Conservation (phyloP, 2,888 invertebrate genomes). For the Bombylius discolor region DNA sequence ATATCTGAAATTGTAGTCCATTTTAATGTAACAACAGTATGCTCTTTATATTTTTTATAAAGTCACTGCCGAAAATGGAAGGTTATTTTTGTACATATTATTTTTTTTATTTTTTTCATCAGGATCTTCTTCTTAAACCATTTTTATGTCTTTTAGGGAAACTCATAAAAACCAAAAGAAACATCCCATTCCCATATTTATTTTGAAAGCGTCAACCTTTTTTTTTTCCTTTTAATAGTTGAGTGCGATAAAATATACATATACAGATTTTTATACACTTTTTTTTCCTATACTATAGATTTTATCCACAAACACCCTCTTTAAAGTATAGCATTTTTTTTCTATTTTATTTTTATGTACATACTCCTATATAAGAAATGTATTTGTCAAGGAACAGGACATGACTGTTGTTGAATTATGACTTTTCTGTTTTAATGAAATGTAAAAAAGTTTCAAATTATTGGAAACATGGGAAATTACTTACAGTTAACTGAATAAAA, state of each 20-base stretch:
- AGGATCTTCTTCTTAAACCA: neutral
- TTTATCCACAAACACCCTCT: neutral
- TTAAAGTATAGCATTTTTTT: neutral
- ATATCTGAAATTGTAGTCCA: no score
- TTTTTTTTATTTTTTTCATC: no score
- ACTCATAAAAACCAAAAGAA: conserved; percentile 3
- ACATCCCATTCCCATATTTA: neutral
- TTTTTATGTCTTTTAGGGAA: conserved; percentile 4
- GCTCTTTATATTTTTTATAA: neutral
- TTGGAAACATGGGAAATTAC: conserved; percentile 6
- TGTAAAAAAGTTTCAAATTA: conserved; percentile 1
- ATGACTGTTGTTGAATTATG: neutral
- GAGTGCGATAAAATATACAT: no score
- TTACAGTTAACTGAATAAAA: neutral
- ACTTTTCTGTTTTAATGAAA: conserved; percentile 1
- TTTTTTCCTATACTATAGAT: no score
- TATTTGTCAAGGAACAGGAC: neutral
- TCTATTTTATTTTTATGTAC: no score
- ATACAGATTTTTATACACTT: no score
- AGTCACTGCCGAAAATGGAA: neutral
- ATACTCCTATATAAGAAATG: no score
- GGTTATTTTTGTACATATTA: neutral
- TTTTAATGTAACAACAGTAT: no score
- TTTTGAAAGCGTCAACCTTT: no score
- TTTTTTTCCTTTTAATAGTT: no score